Base-by-base conservation (phyloP, 2,113 vertebrate species). In the Chiloscyllium plagiosum region DNA sequence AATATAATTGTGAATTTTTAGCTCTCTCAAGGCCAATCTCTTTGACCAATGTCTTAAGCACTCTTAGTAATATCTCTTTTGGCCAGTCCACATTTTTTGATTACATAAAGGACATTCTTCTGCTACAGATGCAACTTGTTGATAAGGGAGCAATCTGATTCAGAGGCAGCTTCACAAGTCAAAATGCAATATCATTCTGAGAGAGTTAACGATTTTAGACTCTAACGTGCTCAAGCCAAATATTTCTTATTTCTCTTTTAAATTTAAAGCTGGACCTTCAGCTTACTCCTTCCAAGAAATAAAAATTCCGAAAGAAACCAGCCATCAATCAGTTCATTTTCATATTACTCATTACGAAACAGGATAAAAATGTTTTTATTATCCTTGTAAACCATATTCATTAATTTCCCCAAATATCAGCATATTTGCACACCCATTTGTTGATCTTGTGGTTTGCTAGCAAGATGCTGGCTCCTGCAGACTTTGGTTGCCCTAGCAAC, bases 371-470 rank as follows among this genome's bases (percentile, higher is more conserved):
- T 70, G 66, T 69, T 72, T 70, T 72, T 95, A 72, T 95, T 70
- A 95, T 95, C 68, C 93, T 37, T 26, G 68, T 70, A 95, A 95
- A 95, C 65, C 93, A 95, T 95, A 70, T 95, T 95, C 93, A 72
- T 95, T 95, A 95, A 95, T 95, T 70, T 72, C 93, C 93, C 93
- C 93, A 95, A 95, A 70, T 95, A 95, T 95, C 93, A 95, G 93
- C 96, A 98, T 98, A 97, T 97, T 98, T 98, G 98, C 98, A 98
- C 98, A 98, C 98, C 97, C 97, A 98, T 97, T 97, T 99, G 98
- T 98, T 98, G 98, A 98, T 98, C 98, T 98, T 98, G 98, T 98
- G 98, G 98, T 99, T 99, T 98, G 97, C 98, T 97, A 98, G 99
- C 98, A 98, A 98, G 98, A 98, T 98, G 98, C 98, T 98, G 98